Evolutionary conservation across 1,140 invertebrate species (phyloP), one percentile per base, ranked within the genome.

Genomic region (Cephus cinctus): DNA sequence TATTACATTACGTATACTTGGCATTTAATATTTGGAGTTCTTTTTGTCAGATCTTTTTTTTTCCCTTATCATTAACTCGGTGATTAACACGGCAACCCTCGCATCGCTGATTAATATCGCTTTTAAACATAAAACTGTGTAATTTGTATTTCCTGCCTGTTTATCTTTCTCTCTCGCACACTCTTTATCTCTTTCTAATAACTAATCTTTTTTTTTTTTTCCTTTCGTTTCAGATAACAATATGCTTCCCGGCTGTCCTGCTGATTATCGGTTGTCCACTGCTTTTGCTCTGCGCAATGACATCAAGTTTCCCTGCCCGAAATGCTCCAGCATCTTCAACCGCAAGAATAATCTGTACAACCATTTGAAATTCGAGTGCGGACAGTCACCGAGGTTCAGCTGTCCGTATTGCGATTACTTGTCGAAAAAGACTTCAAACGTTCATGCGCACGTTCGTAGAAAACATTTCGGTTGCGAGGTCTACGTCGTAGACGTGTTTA

Each of bases 381-480:
- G 62, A 6, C 52, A 56, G 40, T 25, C 34, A 2, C 53, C 60
- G 8, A 56, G 59, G 47, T 70, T 68, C 56, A 54, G 55, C 9
- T 70, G 67, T 43, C 56, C 60, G 5, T 57, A 63, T 43, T 73
- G 70, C 57, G 36, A 38, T 12, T 57, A 57, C 47, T 50, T 41
- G 5, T 43, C 50, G 2, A 52, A 53, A 43, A 42, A 50, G 6
- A 52, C 51, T 19, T 54, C 48, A 1, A 56, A 56, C 25, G 49
- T 57, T 4, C 18, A 40, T 11, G 43, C 51, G 3, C 61, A 63
- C 43, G 47, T 58, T 11, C 45, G 39, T 31, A 48, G 34, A 20
- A 47, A 42, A 8, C 86, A 89, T 68, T 75, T 47, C 5, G 56
- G 58, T 1, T 34, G 43, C 2, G 54, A 58, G 19, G 54, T 64